These are phyloP conservation scores for Drosophila colorata DNA, from an alignment of 2,888 invertebrate species.

Conservation along the genomic window DNA sequence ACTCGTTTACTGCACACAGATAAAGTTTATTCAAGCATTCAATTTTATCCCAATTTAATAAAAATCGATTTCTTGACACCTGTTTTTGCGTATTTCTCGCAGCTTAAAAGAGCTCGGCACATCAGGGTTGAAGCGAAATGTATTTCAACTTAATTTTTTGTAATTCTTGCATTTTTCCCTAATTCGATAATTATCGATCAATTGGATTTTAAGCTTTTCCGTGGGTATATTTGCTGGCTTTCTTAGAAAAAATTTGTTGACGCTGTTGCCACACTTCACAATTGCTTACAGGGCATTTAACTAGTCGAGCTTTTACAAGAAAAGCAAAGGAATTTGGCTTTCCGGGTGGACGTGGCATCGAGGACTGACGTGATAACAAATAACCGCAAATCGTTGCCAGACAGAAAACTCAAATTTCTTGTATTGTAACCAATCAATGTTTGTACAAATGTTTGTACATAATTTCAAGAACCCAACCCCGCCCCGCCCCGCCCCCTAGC, in stretches of 20 bases:
- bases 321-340: no score
- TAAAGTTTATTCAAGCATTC: no score
- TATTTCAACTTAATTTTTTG: no score
- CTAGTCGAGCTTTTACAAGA: constrained; percentile 4
- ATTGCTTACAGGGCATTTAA: neutral
- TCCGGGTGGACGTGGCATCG: constrained; percentile 36
- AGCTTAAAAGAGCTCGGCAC: no score
- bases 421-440: constrained; percentile 66
- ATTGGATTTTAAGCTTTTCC: neutral
- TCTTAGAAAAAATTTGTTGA: no score
- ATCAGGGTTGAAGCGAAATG: no score
- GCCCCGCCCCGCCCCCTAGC: neutral
- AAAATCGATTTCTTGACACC: no score
- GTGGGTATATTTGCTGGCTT: no score
- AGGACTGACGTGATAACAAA: constrained; percentile 83
- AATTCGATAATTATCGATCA: constrained; percentile 10
- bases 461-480: constrained; percentile 20
- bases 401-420: constrained; percentile 42
- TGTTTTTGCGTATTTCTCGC: no score
- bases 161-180: neutral
- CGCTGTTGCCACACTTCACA: no score
- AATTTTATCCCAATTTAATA: no score
- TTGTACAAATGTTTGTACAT: constrained; percentile 58
- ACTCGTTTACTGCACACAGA: no score
- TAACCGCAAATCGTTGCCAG: constrained; percentile 70